Percentiles rank a stretch among this genome's conserved stretches.
Conservation (phyloP, 2,888 invertebrate species). For the Caenorhabditis panamensis region DNA sequence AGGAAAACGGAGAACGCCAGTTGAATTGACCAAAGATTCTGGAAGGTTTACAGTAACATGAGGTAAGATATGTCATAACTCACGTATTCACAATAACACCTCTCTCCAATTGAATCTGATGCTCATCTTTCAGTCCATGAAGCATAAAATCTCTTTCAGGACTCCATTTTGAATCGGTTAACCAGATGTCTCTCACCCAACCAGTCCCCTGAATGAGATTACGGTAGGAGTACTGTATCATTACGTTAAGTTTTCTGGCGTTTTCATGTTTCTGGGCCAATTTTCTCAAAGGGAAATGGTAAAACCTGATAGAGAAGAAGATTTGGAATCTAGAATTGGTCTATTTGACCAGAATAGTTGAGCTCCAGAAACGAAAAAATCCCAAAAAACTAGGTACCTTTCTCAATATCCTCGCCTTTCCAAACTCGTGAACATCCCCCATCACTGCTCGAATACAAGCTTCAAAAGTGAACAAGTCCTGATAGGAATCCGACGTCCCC, state of each 20-base stretch:
- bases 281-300: too few species aligned
- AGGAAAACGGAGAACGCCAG: conserved; percentile 31
- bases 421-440: conserved; percentile 61
- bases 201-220: conserved; percentile 62
- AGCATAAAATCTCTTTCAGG: conserved; percentile 74
- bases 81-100: conserved; percentile 35
- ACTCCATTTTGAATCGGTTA: conserved; percentile 70
- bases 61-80: too few species aligned
- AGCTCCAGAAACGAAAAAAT: too few species aligned
- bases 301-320: too few species aligned
- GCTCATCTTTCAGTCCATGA: conserved; percentile 72
- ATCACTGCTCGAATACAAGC: conserved; percentile 70
- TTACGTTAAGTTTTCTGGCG: too few species aligned
- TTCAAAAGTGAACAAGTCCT: conserved; percentile 68
- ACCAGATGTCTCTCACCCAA: conserved; percentile 78
- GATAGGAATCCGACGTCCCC: conserved; percentile 54
- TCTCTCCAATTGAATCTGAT: conserved; percentile 34
- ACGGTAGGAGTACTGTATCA: neutral
- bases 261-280: too few species aligned
- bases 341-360: too few species aligned
- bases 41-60: too few species aligned
- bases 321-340: too few species aligned
- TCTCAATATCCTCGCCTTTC: conserved; percentile 45
- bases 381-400: conserved; percentile 32
- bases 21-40: conserved; percentile 39